Base-by-base conservation (phyloP, 2,113 vertebrate genomes). In the Riparia riparia region DNA sequence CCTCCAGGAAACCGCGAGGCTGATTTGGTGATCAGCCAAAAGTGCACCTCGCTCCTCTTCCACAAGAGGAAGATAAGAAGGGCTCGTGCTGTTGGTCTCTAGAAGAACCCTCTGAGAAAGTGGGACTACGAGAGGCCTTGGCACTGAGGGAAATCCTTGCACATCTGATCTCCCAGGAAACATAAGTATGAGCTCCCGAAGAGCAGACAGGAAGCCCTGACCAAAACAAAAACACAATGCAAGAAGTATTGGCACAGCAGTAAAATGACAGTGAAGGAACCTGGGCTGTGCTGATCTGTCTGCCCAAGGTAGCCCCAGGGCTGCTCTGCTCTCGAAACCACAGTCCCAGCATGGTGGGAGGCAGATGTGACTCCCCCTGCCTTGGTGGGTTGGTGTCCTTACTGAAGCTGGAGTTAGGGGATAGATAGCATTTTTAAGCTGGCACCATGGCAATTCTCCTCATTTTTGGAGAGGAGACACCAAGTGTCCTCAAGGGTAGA, bases 261-360 rank as follows among this genome's bases (percentile, higher is more conserved):
- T n/a, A 15, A 56, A 14, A 10, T 18, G 64, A 34, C 41, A 53
- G 50, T 0, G 0, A 47, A 72, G 53, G 16, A 21, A 12, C 16
- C 24, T 31, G 32, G 70, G 41, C 20, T 74, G 39, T 74, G 61
- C 53, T 51, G 37, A 37, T 51, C 12, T 8, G 1, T 21, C 51
- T 58, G 65, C 49, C 74, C 0, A 0, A 76, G 57, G 7, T 3
- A 53, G 18, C 14, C 21, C 25, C 19, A 17, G 82, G 16, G 6
- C 83, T 93, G 53, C 37, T 90, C 65, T 87, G 73, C 41, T 73
- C 65, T 82, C 69, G 54, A 87, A 69, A 39, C 37, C 64, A 25
- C 1, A 5, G 32, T 18, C 25, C 14, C 63, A 60, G 13, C 0
- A 0, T 25, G 32, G 19, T 37, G 63, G 53, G 51, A 73, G 64